phyloP scores from a whole-genome alignment of 2,113 vertebrate species.

The Salvelinus alpinus region DNA sequence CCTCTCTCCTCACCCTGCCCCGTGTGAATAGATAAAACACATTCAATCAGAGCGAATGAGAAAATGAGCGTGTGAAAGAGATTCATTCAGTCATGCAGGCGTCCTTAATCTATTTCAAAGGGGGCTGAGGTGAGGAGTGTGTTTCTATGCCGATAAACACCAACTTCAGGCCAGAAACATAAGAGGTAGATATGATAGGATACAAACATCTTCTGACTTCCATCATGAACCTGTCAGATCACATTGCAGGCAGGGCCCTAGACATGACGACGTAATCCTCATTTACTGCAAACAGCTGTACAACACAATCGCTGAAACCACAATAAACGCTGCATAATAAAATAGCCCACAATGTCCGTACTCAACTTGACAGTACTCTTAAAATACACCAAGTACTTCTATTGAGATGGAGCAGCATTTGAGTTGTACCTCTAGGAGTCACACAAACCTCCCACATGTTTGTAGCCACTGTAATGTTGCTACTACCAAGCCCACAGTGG shows the following conservation, averaged over 20 bases:
- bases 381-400: too few species aligned
- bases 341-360: too few species aligned
- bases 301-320: too few species aligned
- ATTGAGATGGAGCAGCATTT: background rate
- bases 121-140: background rate
- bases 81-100: slow-evolving; percentile 53
- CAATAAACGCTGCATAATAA: too few species aligned
- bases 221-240: background rate
- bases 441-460: slow-evolving; percentile 3
- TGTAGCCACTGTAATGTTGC: background rate
- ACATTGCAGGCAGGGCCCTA: too few species aligned
- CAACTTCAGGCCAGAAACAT: background rate
- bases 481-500: slow-evolving; percentile 41
- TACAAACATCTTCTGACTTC: background rate
- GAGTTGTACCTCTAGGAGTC: background rate
- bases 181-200: background rate
- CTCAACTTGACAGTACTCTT: too few species aligned
- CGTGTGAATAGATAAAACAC: slow-evolving; percentile 58
- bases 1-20: slow-evolving; percentile 10
- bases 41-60: slow-evolving; percentile 62
- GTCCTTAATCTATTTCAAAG: slow-evolving; percentile 54
- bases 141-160: background rate
- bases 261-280: too few species aligned
- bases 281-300: background rate
- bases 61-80: slow-evolving; percentile 42